phyloP scores from a whole-genome alignment of 2,888 invertebrate genomes.

The Metopia argyrocephala region DNA sequence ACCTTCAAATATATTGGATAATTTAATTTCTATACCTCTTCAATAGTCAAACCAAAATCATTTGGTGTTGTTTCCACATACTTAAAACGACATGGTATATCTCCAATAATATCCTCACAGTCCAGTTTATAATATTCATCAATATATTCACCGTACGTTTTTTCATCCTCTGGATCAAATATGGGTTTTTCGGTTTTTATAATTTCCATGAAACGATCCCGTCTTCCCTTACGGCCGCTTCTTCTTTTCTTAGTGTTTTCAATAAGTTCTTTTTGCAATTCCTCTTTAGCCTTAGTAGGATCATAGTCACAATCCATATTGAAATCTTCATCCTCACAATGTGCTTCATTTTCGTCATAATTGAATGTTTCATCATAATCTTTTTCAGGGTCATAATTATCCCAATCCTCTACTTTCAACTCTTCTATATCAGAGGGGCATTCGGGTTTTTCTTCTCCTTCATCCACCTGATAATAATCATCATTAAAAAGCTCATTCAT shows the following conservation, averaged over 20 bases:
- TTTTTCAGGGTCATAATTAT: constrained; percentile 81
- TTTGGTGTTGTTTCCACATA: constrained; percentile 94
- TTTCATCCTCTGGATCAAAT: constrained; percentile 87
- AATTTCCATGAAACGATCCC: constrained; percentile 87
- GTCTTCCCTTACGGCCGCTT: constrained; percentile 82
- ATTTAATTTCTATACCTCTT: constrained; percentile 87
- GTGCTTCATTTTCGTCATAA: constrained; percentile 78
- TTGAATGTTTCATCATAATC: constrained; percentile 80
- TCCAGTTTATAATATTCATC: constrained; percentile 97
- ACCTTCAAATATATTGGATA: not conserved
- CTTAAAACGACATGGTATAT: constrained; percentile 94
- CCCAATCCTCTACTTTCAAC: constrained; percentile 77
- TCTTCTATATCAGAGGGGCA: constrained; percentile 88
- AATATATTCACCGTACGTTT: constrained; percentile 90
- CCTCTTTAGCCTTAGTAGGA: constrained; percentile 79
- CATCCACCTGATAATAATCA: constrained; percentile 88
- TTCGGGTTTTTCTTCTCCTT: constrained; percentile 87
- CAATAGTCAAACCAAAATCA: constrained; percentile 92
- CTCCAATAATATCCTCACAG: constrained; percentile 96
- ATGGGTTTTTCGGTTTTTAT: constrained; percentile 88
- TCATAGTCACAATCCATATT: constrained; percentile 95
- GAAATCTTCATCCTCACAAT: constrained; percentile 90
- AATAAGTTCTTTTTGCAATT: constrained; percentile 81
- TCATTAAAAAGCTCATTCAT: constrained; percentile 94
- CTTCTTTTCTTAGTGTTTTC: constrained; percentile 81